A percentile compares a stretch with the other conserved stretches of the same genome.
phyloP scores from a whole-genome alignment of 2,888 invertebrate genomes.

The Agrotis puta region DNA sequence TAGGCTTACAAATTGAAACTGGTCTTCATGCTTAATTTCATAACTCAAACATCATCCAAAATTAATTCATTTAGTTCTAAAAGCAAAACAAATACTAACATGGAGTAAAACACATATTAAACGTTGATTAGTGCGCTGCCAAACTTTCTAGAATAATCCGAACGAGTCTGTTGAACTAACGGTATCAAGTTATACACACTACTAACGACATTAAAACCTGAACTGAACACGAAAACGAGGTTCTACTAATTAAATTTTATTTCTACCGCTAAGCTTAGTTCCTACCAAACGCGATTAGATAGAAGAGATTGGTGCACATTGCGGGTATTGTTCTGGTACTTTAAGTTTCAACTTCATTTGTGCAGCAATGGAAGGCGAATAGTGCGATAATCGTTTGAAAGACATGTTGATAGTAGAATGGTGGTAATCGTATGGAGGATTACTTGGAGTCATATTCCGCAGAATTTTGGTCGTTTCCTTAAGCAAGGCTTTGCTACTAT shows the following conservation, averaged over 20 bases:
- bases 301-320: constrained; percentile 41
- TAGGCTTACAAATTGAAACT: not conserved
- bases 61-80: constrained; percentile 25
- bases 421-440: constrained; percentile 46
- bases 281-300: constrained; percentile 50
- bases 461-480: constrained; percentile 45
- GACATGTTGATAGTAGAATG: constrained; percentile 48
- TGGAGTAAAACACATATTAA: constrained; percentile 36
- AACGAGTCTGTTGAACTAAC: constrained; percentile 47
- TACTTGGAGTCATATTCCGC: constrained; percentile 52
- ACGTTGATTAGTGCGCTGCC: constrained; percentile 48
- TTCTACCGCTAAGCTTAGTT: constrained; percentile 45
- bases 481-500: constrained; percentile 50
- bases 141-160: constrained; percentile 47
- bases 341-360: constrained; percentile 37
- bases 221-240: constrained; percentile 57
- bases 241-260: constrained; percentile 65
- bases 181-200: constrained; percentile 58
- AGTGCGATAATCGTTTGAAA: constrained; percentile 40
- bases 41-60: constrained; percentile 9
- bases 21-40: not conserved
- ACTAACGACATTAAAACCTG: constrained; percentile 58
- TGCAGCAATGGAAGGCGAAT: constrained; percentile 50
- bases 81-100: constrained; percentile 34
- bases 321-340: constrained; percentile 34